phyloP scores from a whole-genome alignment of 2,797 vertebrate genomes.

The Lophotriccus pileatus region DNA sequence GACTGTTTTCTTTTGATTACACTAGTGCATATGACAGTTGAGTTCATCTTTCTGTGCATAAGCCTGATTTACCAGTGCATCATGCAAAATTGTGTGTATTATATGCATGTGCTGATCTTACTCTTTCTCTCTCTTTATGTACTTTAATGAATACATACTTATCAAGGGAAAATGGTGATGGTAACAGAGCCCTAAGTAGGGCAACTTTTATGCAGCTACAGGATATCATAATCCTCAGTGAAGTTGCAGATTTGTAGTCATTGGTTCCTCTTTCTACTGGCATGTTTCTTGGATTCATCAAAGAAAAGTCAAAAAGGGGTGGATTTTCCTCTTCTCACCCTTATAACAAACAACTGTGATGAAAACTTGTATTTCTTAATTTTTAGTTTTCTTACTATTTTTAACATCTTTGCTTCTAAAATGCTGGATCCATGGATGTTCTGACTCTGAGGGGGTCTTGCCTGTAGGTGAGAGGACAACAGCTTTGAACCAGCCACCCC shows the following conservation, averaged over 20 bases:
- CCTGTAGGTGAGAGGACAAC: not conserved
- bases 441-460: not conserved
- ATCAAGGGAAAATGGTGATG: not conserved
- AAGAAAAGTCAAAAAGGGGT: not conserved
- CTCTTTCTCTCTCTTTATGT: not conserved
- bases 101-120: not conserved
- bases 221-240: not conserved
- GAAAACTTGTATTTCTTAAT: not conserved
- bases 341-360: not conserved
- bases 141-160: not conserved
- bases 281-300: not conserved
- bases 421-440: rapidly evolving
- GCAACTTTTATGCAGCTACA: not conserved
- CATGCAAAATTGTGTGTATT: not conserved
- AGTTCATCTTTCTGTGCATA: not conserved
- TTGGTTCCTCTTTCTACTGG: not conserved
- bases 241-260: not conserved
- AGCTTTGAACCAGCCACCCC: not conserved
- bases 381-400: not conserved
- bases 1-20: not conserved
- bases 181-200: not conserved
- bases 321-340: not conserved
- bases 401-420: not conserved
- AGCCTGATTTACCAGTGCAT: not conserved
- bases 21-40: not conserved